Conservation (phyloP, 92 coral and sea anemone genomes). For the Palythoa grandiflora region DNA sequence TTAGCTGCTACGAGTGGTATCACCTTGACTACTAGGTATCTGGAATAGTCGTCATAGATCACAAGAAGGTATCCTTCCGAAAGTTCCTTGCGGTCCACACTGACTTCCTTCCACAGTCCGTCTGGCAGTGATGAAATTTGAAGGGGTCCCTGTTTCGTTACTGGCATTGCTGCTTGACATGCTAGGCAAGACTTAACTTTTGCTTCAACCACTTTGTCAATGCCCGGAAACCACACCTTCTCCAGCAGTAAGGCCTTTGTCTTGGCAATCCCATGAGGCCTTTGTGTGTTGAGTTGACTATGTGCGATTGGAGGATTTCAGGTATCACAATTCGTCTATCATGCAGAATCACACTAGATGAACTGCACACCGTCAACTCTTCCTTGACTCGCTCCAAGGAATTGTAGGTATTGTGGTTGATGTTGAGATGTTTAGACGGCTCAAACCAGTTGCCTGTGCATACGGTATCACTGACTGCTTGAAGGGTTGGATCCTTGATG, state of each 20-base stretch:
- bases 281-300: not conserved
- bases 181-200: slow-evolving; percentile 60
- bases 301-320: slow-evolving; percentile 31
- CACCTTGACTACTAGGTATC: slow-evolving; percentile 26
- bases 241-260: slow-evolving; percentile 61
- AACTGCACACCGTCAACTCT: slow-evolving; percentile 26
- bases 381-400: slow-evolving; percentile 46
- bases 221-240: slow-evolving; percentile 71
- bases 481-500: too few relatives aligned
- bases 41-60: too few relatives aligned
- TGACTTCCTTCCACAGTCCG: slow-evolving; percentile 40
- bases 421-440: not conserved
- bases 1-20: slow-evolving; percentile 20
- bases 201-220: slow-evolving; percentile 53
- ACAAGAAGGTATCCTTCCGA: not conserved
- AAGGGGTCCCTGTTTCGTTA: slow-evolving; percentile 63
- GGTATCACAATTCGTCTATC: slow-evolving; percentile 70
- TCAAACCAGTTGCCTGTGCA: too few relatives aligned
- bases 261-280: slow-evolving; percentile 63
- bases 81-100: too few relatives aligned
- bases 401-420: not conserved
- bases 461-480: too few relatives aligned
- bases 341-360: slow-evolving; percentile 40
- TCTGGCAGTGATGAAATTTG: slow-evolving; percentile 64
- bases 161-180: slow-evolving; percentile 63